phyloP scores from a whole-genome alignment of 1,140 invertebrate species.

The Hylaeus volcanicus region DNA sequence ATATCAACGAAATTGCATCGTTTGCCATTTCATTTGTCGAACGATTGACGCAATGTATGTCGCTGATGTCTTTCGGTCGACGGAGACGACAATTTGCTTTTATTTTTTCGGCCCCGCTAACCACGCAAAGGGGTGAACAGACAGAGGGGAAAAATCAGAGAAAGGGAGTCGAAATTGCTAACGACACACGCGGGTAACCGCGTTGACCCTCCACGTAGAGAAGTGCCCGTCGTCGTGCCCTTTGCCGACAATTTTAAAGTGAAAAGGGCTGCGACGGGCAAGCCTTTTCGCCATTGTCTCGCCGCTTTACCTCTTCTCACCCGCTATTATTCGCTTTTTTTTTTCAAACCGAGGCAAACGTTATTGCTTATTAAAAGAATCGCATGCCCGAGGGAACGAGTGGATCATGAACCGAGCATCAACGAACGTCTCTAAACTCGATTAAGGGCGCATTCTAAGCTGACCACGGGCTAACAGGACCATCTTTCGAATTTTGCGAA shows the following conservation, averaged over 20 bases:
- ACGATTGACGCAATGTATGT: not conserved
- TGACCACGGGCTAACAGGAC: too few species aligned
- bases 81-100: not conserved
- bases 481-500: too few species aligned
- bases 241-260: slow-evolving; percentile 56
- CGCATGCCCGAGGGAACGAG: not conserved
- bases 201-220: slow-evolving; percentile 48
- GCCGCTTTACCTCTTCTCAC: slow-evolving; percentile 21
- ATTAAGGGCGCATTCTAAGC: too few species aligned
- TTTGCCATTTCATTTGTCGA: not conserved
- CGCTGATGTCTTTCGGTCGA: slow-evolving; percentile 21
- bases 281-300: slow-evolving; percentile 50
- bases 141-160: slow-evolving; percentile 35
- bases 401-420: not conserved
- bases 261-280: slow-evolving; percentile 55
- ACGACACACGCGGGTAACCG: slow-evolving; percentile 52
- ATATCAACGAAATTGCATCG: slow-evolving; percentile 18
- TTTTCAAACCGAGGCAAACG: slow-evolving; percentile 29
- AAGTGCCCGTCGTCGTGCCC: slow-evolving; percentile 38
- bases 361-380: slow-evolving; percentile 61
- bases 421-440: not conserved
- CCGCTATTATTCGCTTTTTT: slow-evolving; percentile 41
- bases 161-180: slow-evolving; percentile 55
- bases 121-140: slow-evolving; percentile 22
- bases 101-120: slow-evolving; percentile 27